A percentile compares a stretch with the other conserved stretches of the same genome.
phyloP scores from a whole-genome alignment of 2,888 invertebrate species.

The Spodoptera picta region DNA sequence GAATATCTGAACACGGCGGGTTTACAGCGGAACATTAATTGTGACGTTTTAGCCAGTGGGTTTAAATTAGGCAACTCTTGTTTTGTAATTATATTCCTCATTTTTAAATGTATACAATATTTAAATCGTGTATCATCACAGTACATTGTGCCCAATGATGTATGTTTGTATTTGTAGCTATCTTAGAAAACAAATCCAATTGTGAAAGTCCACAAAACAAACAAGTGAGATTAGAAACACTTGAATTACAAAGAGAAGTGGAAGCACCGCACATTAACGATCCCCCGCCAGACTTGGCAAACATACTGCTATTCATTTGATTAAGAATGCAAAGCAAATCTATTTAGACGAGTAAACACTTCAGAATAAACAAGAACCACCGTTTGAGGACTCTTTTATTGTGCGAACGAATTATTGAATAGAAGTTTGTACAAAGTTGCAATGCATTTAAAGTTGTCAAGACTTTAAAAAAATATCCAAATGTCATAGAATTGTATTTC shows the following conservation, averaged over 20 bases:
- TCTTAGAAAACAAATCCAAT: constrained; percentile 17
- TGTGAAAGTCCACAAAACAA: constrained; percentile 14
- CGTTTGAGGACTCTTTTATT: neutral
- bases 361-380: constrained; percentile 6
- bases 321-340: constrained; percentile 51
- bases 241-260: constrained; percentile 31
- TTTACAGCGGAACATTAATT: constrained; percentile 20
- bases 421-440: no score
- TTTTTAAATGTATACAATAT: no score
- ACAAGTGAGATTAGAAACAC: constrained; percentile 42
- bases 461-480: no score
- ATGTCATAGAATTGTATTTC: no score
- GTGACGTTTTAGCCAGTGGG: neutral
- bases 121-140: neutral
- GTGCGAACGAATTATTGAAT: no score
- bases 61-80: no score
- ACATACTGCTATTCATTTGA: constrained; percentile 45
- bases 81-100: no score
- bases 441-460: no score
- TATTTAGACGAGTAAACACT: constrained; percentile 25
- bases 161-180: neutral
- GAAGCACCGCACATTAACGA: constrained; percentile 43
- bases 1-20: neutral
- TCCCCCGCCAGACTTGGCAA: constrained; percentile 19
- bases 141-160: neutral